These are phyloP conservation scores for Sus scrofa DNA, from an alignment of 2,113 vertebrate species.

Conservation along the genomic window DNA sequence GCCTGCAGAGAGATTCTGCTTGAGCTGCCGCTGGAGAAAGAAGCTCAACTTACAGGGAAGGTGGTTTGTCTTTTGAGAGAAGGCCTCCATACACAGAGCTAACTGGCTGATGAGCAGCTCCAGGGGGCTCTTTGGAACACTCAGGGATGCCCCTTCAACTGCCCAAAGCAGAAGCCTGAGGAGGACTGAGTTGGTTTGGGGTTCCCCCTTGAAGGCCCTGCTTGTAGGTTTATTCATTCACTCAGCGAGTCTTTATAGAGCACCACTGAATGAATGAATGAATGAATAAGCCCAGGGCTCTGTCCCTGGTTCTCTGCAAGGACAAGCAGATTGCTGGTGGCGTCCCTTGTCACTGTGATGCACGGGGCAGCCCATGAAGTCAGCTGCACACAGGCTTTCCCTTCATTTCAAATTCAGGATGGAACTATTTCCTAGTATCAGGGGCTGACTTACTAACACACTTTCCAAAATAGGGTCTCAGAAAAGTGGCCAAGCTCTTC, in stretches of 20 bases:
- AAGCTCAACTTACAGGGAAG: background rate
- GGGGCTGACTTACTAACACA: background rate
- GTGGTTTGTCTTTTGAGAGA: background rate
- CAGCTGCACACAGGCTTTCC: background rate
- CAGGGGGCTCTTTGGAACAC: background rate
- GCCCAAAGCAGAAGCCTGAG: background rate
- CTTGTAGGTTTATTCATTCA: rapidly evolving
- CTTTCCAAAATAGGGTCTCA: background rate
- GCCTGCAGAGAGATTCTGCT: background rate
- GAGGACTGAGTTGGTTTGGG: background rate
- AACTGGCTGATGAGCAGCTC: background rate
- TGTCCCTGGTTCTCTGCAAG: background rate
- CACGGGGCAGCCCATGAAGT: background rate
- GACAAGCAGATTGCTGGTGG: rapidly evolving
- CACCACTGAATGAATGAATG: rapidly evolving
- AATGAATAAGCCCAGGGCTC: rapidly evolving
- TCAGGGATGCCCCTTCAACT: rapidly evolving
- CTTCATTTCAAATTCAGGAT: background rate
- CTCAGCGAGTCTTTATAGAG: rapidly evolving
- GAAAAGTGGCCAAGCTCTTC: background rate
- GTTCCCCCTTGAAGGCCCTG: rapidly evolving
- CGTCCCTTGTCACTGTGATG: background rate
- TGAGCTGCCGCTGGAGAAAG: rapidly evolving
- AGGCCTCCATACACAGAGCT: background rate
- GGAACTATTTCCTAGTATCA: background rate